Evolutionary conservation across 2,797 vertebrate species (phyloP).

Genomic region (Platyrinchus mystaceus): DNA sequence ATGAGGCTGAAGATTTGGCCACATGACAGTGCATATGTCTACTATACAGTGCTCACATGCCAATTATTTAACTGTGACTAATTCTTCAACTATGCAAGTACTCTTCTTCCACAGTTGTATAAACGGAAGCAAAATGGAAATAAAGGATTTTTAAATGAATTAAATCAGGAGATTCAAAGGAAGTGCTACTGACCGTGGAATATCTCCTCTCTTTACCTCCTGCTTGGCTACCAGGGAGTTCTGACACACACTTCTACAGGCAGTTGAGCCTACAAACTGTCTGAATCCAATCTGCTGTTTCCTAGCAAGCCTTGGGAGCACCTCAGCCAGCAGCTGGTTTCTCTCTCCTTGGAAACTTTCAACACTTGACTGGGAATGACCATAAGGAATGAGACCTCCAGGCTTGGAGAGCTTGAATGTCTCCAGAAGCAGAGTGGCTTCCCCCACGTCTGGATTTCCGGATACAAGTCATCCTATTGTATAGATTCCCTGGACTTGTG

Average conservation of each 20-base stretch:
- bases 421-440: background rate
- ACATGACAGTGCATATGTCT: background rate
- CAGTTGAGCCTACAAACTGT: background rate
- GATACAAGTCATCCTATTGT: background rate
- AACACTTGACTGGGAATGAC: background rate
- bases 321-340: background rate
- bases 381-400: background rate
- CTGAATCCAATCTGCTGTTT: background rate
- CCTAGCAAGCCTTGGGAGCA: background rate
- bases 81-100: background rate
- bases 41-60: background rate
- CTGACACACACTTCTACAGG: background rate
- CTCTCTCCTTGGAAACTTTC: background rate
- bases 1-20: background rate
- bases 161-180: background rate
- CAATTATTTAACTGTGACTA: background rate
- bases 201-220: background rate
- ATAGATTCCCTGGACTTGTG: background rate
- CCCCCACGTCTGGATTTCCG: background rate
- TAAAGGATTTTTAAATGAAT: background rate
- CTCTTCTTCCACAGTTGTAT: background rate
- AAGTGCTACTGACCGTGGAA: background rate
- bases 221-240: background rate
- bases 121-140: background rate
- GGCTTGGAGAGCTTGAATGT: background rate